These are phyloP conservation scores for Balanococcus diminutus DNA, from an alignment of 2,888 invertebrate genomes.

Conservation along the genomic window DNA sequence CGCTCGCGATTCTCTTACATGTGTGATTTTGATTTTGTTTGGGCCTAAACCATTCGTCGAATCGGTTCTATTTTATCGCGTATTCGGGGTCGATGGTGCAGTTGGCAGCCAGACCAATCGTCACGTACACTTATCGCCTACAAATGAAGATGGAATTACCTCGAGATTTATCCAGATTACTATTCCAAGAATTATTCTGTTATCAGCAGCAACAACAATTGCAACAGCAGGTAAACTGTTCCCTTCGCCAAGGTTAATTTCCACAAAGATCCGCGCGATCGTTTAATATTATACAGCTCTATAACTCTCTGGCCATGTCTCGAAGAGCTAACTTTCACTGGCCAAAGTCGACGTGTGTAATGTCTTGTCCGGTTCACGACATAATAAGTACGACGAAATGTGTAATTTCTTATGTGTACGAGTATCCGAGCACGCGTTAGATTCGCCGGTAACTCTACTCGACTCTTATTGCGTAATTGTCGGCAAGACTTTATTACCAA, in stretches of 20 bases:
- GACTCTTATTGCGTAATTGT: not conserved
- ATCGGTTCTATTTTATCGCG: not conserved
- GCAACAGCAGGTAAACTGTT: not conserved
- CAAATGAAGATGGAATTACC: constrained; percentile 42
- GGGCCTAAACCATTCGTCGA: not conserved
- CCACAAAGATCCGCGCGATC: too few species aligned
- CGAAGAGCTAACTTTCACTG: not conserved
- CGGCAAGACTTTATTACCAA: not conserved
- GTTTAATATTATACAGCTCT: too few species aligned
- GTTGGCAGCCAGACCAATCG: too few species aligned
- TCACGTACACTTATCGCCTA: not conserved
- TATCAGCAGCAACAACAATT: constrained; percentile 39
- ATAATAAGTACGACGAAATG: not conserved
- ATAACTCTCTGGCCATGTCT: too few species aligned
- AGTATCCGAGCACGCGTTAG: too few species aligned
- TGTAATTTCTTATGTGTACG: not conserved
- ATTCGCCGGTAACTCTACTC: not conserved
- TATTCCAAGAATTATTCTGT: constrained; percentile 45
- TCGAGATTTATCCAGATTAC: constrained; percentile 22
- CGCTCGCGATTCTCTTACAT: not conserved
- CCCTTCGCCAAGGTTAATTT: too few species aligned
- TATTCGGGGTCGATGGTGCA: too few species aligned
- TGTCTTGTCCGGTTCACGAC: not conserved
- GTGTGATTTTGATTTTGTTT: not conserved
- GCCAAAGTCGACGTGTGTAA: not conserved